Conservation (phyloP, 2,113 vertebrate genomes). For the Lasiurus cinereus region DNA sequence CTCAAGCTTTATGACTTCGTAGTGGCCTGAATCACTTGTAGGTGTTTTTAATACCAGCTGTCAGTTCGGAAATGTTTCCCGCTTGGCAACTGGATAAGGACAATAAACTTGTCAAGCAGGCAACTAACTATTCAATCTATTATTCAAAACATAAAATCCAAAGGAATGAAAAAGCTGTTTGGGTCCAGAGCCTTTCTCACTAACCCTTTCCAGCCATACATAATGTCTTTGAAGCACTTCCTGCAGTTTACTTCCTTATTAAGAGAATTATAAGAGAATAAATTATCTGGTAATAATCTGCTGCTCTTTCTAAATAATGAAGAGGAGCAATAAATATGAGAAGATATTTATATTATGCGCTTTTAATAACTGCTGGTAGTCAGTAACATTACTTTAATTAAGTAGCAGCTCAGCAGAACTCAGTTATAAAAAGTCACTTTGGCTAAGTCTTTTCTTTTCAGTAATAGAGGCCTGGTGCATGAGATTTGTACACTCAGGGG, state of each 20-base stretch:
- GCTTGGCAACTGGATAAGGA: slow-evolving; percentile 67
- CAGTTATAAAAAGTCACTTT: slow-evolving; percentile 28
- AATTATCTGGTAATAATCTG: slow-evolving; percentile 24
- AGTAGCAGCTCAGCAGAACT: slow-evolving; percentile 6
- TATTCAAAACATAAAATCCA: slow-evolving; percentile 76
- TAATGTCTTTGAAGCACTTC: slow-evolving; percentile 32
- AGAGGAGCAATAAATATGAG: slow-evolving; percentile 33
- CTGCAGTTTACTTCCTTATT: slow-evolving; percentile 56
- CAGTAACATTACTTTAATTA: slow-evolving; percentile 61
- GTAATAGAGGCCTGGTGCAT: background rate
- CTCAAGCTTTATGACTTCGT: slow-evolving; percentile 67
- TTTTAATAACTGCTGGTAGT: slow-evolving; percentile 63
- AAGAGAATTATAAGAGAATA: slow-evolving; percentile 56
- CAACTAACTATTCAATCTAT: slow-evolving; percentile 75
- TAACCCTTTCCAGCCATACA: background rate
- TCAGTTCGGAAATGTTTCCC: slow-evolving; percentile 74
- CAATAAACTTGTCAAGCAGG: slow-evolving; percentile 78
- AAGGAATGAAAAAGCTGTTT: slow-evolving; percentile 65
- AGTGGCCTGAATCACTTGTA: slow-evolving; percentile 65
- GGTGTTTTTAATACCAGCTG: slow-evolving; percentile 73
- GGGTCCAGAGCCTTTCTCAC: slow-evolving; percentile 21
- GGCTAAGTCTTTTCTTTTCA: background rate
- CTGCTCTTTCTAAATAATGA: slow-evolving; percentile 45
- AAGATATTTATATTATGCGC: background rate
- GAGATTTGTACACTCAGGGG: too few species aligned